Conservation (phyloP, 2,113 vertebrate genomes). For the Piprites chloris region DNA sequence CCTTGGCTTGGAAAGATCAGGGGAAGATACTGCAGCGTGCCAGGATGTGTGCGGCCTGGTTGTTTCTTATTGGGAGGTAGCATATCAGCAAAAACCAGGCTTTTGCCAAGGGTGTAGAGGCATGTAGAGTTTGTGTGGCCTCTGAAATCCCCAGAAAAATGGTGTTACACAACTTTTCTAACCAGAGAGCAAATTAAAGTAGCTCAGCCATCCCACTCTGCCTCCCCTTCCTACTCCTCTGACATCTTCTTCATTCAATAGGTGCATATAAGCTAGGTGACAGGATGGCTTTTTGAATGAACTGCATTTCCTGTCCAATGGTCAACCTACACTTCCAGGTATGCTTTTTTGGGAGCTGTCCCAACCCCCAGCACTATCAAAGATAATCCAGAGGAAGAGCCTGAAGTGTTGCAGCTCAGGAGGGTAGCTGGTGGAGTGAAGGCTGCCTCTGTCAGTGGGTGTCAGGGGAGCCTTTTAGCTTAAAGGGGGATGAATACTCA, state of each 20-base stretch:
- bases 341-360: not conserved
- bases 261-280: not conserved
- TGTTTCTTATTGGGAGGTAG: not conserved
- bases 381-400: not conserved
- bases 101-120: not conserved
- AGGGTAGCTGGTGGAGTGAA: not conserved
- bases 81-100: not conserved
- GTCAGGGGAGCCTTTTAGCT: not conserved
- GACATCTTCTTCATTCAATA: not conserved
- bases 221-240: not conserved
- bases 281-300: not conserved
- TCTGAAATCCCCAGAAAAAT: not conserved
- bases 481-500: not conserved
- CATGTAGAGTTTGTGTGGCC: not conserved
- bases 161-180: not conserved
- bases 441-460: not conserved
- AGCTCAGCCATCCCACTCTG: not conserved
- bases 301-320: not conserved
- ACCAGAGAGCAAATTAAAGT: not conserved
- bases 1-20: slow-evolving; percentile 57
- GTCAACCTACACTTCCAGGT: not conserved
- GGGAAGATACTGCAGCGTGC: not conserved
- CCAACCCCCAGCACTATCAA: not conserved
- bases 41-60: not conserved
- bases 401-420: not conserved